Evolutionary conservation across 2,113 vertebrate species (phyloP).

Genomic region (Corythornis madagascariensis): DNA sequence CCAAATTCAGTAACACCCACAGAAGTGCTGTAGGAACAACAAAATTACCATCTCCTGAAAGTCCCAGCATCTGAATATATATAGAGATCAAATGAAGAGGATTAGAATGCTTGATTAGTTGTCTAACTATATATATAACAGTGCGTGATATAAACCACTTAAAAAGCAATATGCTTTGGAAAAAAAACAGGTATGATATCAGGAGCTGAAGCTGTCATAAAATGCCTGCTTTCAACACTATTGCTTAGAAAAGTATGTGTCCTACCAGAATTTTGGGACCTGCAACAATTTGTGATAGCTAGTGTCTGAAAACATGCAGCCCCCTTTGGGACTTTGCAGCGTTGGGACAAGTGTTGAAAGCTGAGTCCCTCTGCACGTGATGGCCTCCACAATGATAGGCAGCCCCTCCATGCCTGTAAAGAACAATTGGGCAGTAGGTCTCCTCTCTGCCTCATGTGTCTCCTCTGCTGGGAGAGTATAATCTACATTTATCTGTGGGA

Average conservation of each 20-base stretch:
- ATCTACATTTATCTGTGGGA: rapidly evolving
- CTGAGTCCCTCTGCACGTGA: rapidly evolving
- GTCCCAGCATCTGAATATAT: neutral
- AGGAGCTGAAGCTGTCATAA: neutral
- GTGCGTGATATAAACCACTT: neutral
- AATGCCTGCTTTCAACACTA: neutral
- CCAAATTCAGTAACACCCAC: neutral
- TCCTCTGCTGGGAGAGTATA: neutral
- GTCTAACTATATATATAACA: neutral
- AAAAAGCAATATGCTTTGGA: neutral
- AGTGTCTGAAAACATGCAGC: neutral
- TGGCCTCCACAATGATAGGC: neutral
- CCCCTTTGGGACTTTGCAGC: neutral
- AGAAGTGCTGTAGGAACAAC: neutral
- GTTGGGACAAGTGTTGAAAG: rapidly evolving
- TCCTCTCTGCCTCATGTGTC: rapidly evolving
- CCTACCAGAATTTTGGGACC: neutral
- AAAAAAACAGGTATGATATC: neutral
- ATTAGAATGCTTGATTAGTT: neutral
- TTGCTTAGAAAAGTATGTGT: rapidly evolving
- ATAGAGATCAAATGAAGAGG: neutral
- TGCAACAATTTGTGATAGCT: neutral
- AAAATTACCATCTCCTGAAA: neutral
- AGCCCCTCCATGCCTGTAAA: rapidly evolving
- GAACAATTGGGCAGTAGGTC: neutral